Conservation (phyloP, 2,797 vertebrate species). For the Lerista edwardsae region DNA sequence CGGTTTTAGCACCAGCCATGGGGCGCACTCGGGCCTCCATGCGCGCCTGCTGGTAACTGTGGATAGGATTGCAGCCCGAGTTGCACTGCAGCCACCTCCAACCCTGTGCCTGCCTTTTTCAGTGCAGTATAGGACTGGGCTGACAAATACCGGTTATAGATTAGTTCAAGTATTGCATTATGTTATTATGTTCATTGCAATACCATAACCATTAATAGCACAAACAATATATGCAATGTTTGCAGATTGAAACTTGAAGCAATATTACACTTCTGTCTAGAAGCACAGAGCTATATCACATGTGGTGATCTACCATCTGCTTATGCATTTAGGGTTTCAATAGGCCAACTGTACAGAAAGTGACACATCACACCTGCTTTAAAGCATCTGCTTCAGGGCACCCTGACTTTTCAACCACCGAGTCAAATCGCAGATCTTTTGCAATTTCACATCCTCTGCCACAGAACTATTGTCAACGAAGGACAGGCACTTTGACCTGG, state of each 20-base stretch:
- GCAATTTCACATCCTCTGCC: constrained; percentile 2
- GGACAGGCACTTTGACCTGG: background rate
- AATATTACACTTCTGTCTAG: background rate
- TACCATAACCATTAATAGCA: background rate
- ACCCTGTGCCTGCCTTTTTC: no score
- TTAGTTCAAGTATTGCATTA: no score
- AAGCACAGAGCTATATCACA: background rate
- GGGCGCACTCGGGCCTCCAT: no score
- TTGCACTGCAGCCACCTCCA: no score
- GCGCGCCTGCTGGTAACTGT: no score
- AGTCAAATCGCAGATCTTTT: background rate
- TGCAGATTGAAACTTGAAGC: no score
- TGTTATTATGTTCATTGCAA: background rate
- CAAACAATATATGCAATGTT: background rate
- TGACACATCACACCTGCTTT: constrained; percentile 24
- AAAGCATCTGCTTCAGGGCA: constrained; percentile 21
- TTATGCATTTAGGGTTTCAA: background rate
- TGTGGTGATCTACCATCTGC: background rate
- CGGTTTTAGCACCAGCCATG: no score
- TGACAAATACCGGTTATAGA: no score
- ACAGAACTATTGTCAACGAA: background rate
- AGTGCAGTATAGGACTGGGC: no score
- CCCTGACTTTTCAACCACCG: background rate
- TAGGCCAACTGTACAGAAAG: constrained; percentile 2
- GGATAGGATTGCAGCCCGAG: no score